A percentile compares a stretch with the other conserved stretches of the same genome.
Evolutionary conservation across 2,797 vertebrate species (phyloP).

Genomic region (Anguilla pacifica): DNA sequence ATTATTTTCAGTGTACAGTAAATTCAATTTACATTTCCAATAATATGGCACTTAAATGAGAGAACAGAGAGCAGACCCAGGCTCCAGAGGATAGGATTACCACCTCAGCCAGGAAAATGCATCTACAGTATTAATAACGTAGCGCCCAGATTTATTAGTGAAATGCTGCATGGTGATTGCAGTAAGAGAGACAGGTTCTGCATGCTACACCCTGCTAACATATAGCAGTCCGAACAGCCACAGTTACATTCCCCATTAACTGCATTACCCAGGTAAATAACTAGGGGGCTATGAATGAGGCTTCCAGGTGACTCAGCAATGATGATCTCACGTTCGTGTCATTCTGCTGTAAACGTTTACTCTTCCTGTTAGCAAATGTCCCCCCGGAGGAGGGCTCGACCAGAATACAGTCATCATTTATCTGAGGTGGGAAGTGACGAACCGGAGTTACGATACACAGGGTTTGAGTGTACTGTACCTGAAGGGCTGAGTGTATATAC

Average conservation of each 20-base stretch:
- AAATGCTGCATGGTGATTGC: neutral
- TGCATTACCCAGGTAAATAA: neutral
- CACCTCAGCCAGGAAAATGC: neutral
- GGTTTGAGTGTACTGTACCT: neutral
- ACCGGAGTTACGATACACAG: neutral
- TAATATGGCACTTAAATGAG: too few species aligned
- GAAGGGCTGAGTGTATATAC: neutral
- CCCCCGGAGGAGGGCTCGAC: neutral
- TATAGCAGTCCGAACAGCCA: neutral
- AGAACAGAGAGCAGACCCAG: neutral
- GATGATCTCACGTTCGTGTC: neutral
- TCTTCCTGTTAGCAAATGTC: neutral
- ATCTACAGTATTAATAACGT: neutral
- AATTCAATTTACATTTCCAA: neutral
- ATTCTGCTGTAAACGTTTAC: neutral
- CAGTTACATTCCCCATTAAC: neutral
- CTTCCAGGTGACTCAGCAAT: neutral
- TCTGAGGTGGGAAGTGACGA: neutral
- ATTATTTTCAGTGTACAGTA: neutral
- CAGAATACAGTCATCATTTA: neutral
- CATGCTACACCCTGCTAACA: neutral
- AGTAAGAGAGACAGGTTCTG: neutral
- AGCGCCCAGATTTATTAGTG: neutral
- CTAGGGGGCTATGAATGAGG: neutral
- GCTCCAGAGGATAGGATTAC: neutral